Conservation (phyloP, 2,797 vertebrate genomes). For the Halcyon badia region DNA sequence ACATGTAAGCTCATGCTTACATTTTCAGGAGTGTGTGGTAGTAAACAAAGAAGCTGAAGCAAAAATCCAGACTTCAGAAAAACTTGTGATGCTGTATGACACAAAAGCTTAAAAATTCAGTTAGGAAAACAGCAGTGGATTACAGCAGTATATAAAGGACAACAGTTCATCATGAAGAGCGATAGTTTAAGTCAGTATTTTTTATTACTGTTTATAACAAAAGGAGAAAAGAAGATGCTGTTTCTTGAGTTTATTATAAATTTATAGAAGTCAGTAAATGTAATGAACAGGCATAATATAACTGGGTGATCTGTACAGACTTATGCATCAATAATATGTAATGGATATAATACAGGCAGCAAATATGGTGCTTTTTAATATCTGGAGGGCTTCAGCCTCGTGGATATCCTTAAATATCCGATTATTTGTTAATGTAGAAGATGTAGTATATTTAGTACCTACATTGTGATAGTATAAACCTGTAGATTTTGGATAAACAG, state of each 20-base stretch:
- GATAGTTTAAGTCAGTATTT: background rate
- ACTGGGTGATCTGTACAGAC: slow-evolving; percentile 18
- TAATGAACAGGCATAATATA: background rate
- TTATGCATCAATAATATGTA: background rate
- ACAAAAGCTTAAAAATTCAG: slow-evolving; percentile 34
- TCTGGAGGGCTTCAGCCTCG: background rate
- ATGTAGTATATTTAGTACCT: too few relatives aligned
- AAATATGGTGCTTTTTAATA: background rate
- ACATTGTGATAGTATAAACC: background rate
- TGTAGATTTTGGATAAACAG: background rate
- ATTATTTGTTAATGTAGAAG: background rate
- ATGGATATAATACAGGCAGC: background rate
- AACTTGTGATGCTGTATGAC: slow-evolving; percentile 18
- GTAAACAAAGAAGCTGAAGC: slow-evolving; percentile 32
- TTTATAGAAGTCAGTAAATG: background rate
- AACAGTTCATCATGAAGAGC: background rate
- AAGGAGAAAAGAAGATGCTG: background rate
- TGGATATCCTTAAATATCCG: background rate
- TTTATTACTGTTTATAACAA: background rate
- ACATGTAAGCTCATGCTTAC: background rate
- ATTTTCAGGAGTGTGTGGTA: slow-evolving; percentile 15
- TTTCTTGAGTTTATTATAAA: background rate
- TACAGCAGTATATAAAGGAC: background rate
- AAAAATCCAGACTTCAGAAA: slow-evolving; percentile 24
- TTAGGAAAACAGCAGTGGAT: background rate